Evolutionary conservation across 2,113 vertebrate genomes (phyloP).

Genomic region (Amazona guildingii): DNA sequence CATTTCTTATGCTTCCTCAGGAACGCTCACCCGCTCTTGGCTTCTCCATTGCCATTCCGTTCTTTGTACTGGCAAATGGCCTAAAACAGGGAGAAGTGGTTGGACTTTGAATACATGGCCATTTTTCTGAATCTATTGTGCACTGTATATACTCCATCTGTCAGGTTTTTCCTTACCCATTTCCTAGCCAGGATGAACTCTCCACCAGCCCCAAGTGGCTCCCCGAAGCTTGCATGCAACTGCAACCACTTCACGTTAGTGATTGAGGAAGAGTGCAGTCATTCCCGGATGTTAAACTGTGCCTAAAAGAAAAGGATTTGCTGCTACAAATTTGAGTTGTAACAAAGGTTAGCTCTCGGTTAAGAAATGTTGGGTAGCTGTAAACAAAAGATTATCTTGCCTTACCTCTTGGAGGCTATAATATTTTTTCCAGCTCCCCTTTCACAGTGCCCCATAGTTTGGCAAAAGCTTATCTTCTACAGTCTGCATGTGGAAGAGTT

Average conservation of each 20-base stretch:
- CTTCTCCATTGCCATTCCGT: background rate
- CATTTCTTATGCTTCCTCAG: background rate
- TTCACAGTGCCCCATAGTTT: background rate
- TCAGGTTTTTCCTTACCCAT: background rate
- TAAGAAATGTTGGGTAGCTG: background rate
- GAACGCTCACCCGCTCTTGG: background rate
- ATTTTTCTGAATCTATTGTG: background rate
- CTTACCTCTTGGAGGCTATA: background rate
- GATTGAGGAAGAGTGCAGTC: background rate
- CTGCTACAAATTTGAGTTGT: background rate
- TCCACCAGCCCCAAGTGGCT: background rate
- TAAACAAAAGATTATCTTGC: background rate
- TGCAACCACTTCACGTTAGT: background rate
- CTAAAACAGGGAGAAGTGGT: background rate
- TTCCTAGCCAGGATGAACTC: background rate
- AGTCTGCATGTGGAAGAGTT: background rate
- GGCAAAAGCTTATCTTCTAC: slow-evolving; percentile 8
- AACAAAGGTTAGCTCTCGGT: background rate
- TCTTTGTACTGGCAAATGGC: background rate
- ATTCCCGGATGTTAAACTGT: background rate
- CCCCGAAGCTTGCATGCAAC: background rate
- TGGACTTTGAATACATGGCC: background rate
- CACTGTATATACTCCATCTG: background rate
- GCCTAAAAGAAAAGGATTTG: background rate
- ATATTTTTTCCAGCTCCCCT: background rate